phyloP scores from a whole-genome alignment of 2,113 vertebrate genomes.

The Chaetops frenatus region DNA sequence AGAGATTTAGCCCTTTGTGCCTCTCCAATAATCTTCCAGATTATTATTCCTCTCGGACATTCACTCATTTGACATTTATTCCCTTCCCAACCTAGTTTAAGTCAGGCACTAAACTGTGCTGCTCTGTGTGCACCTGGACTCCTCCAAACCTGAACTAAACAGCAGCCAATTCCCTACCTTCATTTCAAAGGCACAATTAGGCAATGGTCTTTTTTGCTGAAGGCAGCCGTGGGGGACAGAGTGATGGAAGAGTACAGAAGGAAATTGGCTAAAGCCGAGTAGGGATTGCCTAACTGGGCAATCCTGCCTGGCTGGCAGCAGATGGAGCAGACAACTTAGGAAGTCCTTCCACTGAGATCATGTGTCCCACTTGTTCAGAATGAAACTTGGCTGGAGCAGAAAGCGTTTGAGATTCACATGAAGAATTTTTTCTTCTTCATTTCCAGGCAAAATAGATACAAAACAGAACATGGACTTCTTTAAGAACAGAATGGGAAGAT shows the following conservation, averaged over 20 bases:
- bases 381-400: conserved; percentile 1
- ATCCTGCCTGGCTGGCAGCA: background rate
- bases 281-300: background rate
- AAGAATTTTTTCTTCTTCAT: conserved; percentile 40
- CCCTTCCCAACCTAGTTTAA: background rate
- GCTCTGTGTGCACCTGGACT: background rate
- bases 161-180: background rate
- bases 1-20: background rate
- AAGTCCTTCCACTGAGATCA: conserved; percentile 6
- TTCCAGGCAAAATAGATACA: background rate
- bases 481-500: background rate
- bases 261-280: background rate
- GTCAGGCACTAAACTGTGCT: background rate
- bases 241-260: background rate
- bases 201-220: background rate
- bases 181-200: background rate
- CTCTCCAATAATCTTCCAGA: background rate
- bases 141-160: background rate
- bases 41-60: background rate
- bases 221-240: background rate
- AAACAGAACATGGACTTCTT: background rate
- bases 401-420: background rate
- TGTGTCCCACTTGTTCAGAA: background rate
- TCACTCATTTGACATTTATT: background rate
- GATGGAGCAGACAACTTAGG: background rate